Percentiles rank a stretch among this genome's conserved stretches.
These are phyloP conservation scores for Callosobruchus maculatus DNA, from an alignment of 2,888 invertebrate species.

Conservation along the genomic window DNA sequence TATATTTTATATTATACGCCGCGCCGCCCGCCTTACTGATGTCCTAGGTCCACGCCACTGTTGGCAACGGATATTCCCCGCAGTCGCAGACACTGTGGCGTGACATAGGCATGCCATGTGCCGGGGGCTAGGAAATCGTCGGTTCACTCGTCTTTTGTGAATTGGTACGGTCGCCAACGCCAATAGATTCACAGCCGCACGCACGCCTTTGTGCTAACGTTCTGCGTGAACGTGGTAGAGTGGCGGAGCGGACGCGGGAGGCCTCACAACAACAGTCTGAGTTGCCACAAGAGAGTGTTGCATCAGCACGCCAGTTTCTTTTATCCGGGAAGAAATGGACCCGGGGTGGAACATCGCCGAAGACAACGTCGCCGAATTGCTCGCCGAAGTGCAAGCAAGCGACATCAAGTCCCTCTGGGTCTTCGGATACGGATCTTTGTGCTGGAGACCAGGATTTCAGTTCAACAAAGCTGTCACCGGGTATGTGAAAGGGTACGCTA, in stretches of 20 bases:
- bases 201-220: no score
- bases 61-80: no score
- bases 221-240: no score
- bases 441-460: conserved; percentile 93
- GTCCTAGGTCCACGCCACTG: no score
- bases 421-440: conserved; percentile 92
- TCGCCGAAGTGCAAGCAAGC: conserved; percentile 36
- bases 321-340: not conserved
- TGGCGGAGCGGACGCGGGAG: not conserved
- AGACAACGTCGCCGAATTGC: conserved; percentile 26
- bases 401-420: conserved; percentile 70
- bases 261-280: not conserved
- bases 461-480: conserved; percentile 77
- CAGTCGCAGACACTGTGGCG: no score
- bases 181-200: no score
- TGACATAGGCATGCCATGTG: no score
- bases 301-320: not conserved
- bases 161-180: no score
- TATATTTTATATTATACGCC: no score
- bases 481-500: conserved; percentile 73
- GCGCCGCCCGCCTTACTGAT: no score
- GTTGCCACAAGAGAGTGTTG: not conserved
- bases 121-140: no score
- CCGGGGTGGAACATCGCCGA: not conserved
- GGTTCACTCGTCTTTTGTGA: no score